These are phyloP conservation scores for Brachylomia viminalis DNA, from an alignment of 2,888 invertebrate species.

Conservation along the genomic window DNA sequence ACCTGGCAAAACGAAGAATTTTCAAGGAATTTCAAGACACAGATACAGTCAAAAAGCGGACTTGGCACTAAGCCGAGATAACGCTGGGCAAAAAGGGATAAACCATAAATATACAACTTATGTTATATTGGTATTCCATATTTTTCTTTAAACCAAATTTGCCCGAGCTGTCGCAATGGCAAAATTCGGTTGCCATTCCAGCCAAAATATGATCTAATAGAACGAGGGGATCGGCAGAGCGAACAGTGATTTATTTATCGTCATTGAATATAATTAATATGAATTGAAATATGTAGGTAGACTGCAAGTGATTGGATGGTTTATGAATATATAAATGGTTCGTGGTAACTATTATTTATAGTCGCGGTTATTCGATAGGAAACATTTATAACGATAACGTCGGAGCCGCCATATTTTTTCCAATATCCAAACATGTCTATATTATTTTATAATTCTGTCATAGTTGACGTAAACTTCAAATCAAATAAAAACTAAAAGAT, in stretches of 20 bases:
- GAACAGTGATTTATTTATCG: conserved; percentile 35
- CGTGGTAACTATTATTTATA: neutral
- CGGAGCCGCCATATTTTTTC: conserved; percentile 22
- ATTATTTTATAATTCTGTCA: conserved; percentile 33
- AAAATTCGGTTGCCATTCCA: conserved; percentile 28
- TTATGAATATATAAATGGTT: conserved; percentile 22
- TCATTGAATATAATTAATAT: conserved; percentile 32
- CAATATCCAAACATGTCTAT: conserved; percentile 24
- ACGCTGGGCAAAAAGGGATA: conserved; percentile 1
- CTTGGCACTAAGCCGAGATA: conserved; percentile 19
- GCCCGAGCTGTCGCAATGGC: conserved; percentile 31
- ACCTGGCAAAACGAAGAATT: neutral
- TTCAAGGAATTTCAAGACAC: conserved; percentile 3
- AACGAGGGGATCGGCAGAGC: conserved; percentile 13
- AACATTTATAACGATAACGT: conserved; percentile 39
- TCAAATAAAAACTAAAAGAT: neutral
- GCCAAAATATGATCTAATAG: conserved; percentile 39
- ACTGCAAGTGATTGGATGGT: conserved; percentile 25
- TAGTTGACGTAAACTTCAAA: neutral
- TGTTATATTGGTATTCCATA: conserved; percentile 28
- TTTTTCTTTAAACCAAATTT: conserved; percentile 49
- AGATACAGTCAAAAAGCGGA: conserved; percentile 8
- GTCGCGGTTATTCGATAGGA: conserved; percentile 17
- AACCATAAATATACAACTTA: conserved; percentile 39
- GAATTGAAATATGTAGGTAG: conserved; percentile 11